Evolutionary conservation across 2,888 invertebrate species (phyloP), one percentile per base, ranked within the genome.

Genomic region (Mactromeris polynyma): DNA sequence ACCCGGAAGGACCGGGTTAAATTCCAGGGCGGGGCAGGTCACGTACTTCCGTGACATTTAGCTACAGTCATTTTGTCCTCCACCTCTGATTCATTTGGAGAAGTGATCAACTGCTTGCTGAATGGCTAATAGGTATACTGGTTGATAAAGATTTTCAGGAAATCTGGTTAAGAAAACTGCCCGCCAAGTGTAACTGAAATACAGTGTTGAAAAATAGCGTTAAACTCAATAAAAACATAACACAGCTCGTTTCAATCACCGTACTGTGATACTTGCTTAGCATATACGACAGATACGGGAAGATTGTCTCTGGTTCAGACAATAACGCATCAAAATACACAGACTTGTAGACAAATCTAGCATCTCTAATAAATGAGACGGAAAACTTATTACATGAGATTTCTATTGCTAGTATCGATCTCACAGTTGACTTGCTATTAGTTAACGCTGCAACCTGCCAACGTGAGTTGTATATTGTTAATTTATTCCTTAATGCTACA

Each of bases 321-420:
- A 19, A 9, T 51, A 51, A 51, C 19, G 19, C 17, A 51, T 51
- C 51, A 51, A 51, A 19, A 14, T 26, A 64, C 58, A 64, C 58
- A 21, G n/a, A n/a, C n/a, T 4, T 64, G 58, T 64, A 64, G 58
- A 64, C 58, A 26, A 64, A 64, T 64, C 58, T 64, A 26, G 26
- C 26, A 64, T 26, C 58, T 64, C 26, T 64, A 58, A n/a, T n/a
- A n/a, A n/a, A 58, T n/a, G 58, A 58, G 58, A n/a, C n/a, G 58
- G n/a, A 58, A 58, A 58, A 58, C n/a, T 58, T 58, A n/a, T 58
- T 26, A 26, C n/a, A 64, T 26, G 58, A 64, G 9, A 51, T 64
- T 64, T 64, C 58, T 64, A 64, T 64, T 64, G 26, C 58, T 64
- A 26, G 26, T 64, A 64, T 64, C 26, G 58, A 64, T 64, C 58